A percentile compares a stretch with the other conserved stretches of the same genome.
These are phyloP conservation scores for Melanaphis sacchari DNA, from an alignment of 1,140 invertebrate species.

Conservation along the genomic window DNA sequence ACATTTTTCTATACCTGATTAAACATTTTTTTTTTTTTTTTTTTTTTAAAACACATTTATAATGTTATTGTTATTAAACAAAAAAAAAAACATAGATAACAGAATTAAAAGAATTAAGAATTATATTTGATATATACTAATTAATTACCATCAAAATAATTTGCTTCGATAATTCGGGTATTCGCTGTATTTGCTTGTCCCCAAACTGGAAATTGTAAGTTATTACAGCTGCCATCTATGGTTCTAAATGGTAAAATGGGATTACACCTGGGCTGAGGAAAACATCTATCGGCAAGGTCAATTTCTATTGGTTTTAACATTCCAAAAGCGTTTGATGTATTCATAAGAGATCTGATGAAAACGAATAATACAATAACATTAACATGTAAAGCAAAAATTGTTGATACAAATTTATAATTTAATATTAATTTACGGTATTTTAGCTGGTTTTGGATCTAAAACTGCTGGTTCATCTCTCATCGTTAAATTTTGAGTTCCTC, in stretches of 20 bases:
- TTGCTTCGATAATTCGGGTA: slow-evolving; percentile 77
- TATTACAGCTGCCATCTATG: slow-evolving; percentile 87
- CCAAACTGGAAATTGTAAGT: slow-evolving; percentile 74
- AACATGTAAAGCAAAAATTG: background rate
- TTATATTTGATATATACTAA: background rate
- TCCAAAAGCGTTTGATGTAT: background rate
- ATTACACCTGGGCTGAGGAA: background rate
- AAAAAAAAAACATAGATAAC: background rate
- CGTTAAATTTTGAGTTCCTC: no score
- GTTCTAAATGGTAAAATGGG: slow-evolving; percentile 70
- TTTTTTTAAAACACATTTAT: background rate
- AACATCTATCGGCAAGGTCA: slow-evolving; percentile 20
- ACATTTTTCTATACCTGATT: no score
- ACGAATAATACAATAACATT: background rate
- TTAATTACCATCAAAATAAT: slow-evolving; percentile 80
- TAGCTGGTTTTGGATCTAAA: background rate
- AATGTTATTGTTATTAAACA: background rate
- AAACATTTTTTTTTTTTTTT: no score
- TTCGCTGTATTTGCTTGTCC: slow-evolving; percentile 79
- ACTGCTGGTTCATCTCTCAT: background rate
- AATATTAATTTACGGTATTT: background rate
- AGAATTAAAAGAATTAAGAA: background rate
- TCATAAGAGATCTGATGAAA: background rate
- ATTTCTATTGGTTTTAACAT: background rate
- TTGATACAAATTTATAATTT: background rate